These are phyloP conservation scores for Ciconia boyciana DNA, from an alignment of 2,113 vertebrate species.

Conservation along the genomic window DNA sequence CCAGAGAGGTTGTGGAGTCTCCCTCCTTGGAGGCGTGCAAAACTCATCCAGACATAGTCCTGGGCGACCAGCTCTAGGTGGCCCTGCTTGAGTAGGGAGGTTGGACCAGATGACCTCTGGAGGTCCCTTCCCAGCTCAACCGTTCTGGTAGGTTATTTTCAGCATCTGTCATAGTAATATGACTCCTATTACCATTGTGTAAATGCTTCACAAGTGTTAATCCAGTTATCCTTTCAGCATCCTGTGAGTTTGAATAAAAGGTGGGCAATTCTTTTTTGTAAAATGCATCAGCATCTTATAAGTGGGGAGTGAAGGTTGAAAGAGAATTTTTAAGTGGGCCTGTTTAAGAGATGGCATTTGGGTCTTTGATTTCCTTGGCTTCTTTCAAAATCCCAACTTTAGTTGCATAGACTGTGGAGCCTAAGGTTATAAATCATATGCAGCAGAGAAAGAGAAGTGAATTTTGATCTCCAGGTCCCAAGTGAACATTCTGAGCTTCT, in stretches of 20 bases:
- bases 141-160: not conserved
- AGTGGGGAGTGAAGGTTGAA: not conserved
- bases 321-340: not conserved
- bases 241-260: not conserved
- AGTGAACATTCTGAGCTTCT: not conserved
- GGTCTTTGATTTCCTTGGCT: not conserved
- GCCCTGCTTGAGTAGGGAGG: not conserved
- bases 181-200: not conserved
- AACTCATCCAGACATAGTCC: not conserved
- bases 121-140: not conserved
- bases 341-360: not conserved
- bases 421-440: not conserved
- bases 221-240: not conserved
- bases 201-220: not conserved
- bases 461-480: not conserved
- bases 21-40: not conserved
- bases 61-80: not conserved
- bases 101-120: not conserved
- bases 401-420: not conserved
- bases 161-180: not conserved
- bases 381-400: not conserved
- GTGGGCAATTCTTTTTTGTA: not conserved
- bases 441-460: not conserved
- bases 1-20: not conserved
- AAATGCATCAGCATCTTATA: not conserved